Evolutionary conservation across 2,113 vertebrate genomes (phyloP).

Genomic region (Junco hyemalis): DNA sequence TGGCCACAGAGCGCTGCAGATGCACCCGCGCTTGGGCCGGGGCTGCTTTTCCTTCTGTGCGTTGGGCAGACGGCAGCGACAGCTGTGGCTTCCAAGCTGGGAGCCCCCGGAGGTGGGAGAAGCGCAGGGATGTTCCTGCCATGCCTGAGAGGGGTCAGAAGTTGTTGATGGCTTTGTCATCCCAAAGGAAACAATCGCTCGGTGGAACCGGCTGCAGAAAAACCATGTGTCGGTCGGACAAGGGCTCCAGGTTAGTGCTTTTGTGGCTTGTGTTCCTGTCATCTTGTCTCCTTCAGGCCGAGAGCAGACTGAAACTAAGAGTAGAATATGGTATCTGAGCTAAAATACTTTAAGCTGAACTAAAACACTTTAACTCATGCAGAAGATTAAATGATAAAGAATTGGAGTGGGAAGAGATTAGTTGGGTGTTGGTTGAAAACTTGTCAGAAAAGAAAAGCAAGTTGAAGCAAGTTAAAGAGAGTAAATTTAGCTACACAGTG

Average conservation of each 20-base stretch:
- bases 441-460: not conserved
- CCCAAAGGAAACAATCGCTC: slow-evolving; percentile 2
- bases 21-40: not conserved
- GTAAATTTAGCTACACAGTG: not conserved
- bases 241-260: slow-evolving; percentile 47
- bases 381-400: not conserved
- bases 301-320: not conserved
- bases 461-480: not conserved
- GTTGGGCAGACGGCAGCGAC: not conserved
- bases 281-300: not conserved
- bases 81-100: not conserved
- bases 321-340: not conserved
- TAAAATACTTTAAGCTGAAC: not conserved
- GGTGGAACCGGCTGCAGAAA: not conserved
- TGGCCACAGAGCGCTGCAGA: not conserved
- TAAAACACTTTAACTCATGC: not conserved
- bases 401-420: not conserved
- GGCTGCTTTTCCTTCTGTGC: not conserved
- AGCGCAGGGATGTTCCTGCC: not conserved
- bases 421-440: not conserved
- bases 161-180: slow-evolving; percentile 42
- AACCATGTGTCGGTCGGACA: slow-evolving; percentile 37
- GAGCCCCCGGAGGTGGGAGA: not conserved
- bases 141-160: slow-evolving; percentile 12
- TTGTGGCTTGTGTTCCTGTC: not conserved